Evolutionary conservation across 2,113 vertebrate genomes (phyloP).

Genomic region (Accipiter virgatus): DNA sequence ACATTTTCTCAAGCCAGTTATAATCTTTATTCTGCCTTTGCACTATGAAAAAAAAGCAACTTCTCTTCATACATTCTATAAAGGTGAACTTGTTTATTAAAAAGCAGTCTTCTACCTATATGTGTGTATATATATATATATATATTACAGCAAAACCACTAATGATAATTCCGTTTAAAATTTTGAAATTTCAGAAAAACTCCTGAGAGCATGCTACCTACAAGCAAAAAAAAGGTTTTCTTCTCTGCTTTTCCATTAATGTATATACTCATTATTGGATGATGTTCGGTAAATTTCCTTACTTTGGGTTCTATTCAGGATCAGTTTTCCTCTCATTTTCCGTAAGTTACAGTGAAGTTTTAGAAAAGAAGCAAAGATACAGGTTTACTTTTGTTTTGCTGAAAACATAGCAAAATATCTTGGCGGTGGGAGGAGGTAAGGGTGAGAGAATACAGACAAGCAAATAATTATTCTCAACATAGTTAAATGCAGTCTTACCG

Average conservation of each 20-base stretch:
- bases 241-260: background rate
- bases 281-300: background rate
- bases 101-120: background rate
- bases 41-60: background rate
- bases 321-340: background rate
- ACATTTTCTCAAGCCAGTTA: background rate
- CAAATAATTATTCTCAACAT: background rate
- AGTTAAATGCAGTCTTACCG: conserved; percentile 74
- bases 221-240: background rate
- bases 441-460: background rate
- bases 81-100: background rate
- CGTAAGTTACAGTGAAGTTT: background rate
- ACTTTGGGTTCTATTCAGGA: background rate
- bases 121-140: too few relatives aligned
- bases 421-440: accelerated
- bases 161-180: background rate
- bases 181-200: background rate
- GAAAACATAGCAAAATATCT: background rate
- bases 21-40: background rate
- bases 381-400: background rate
- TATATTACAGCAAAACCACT: background rate
- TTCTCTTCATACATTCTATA: background rate
- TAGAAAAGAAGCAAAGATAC: background rate
- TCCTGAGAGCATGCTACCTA: background rate
- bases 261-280: background rate